Conservation (phyloP, 2,888 invertebrate species). For the Malacosoma neustria region DNA sequence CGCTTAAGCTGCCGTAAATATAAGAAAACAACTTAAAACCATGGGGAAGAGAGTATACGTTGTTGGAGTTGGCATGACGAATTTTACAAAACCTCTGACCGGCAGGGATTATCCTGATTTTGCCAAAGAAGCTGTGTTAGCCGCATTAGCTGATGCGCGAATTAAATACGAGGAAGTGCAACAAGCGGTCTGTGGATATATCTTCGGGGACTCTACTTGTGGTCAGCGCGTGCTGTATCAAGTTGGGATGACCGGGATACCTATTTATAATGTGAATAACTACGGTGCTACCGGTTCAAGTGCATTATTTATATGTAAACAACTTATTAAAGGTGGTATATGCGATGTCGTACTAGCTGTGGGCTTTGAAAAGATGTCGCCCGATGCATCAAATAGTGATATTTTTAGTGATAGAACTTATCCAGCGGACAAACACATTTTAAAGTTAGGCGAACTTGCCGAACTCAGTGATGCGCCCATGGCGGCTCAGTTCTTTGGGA, state of each 20-base stretch:
- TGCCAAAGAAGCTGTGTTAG: slow-evolving; percentile 93
- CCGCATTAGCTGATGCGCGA: slow-evolving; percentile 89
- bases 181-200: slow-evolving; percentile 94
- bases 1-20: slow-evolving; percentile 32
- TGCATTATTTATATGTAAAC: slow-evolving; percentile 92
- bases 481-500: slow-evolving; percentile 96
- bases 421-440: slow-evolving; percentile 91
- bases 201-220: slow-evolving; percentile 95
- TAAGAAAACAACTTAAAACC: slow-evolving; percentile 40
- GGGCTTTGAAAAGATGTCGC: slow-evolving; percentile 99
- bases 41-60: slow-evolving; percentile 84
- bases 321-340: slow-evolving; percentile 91
- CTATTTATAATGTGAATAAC: slow-evolving; percentile 98
- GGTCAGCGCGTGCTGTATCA: slow-evolving; percentile 97
- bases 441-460: slow-evolving; percentile 86
- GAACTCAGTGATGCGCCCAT: slow-evolving; percentile 90
- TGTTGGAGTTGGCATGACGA: slow-evolving; percentile 98
- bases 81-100: slow-evolving; percentile 96
- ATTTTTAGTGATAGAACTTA: slow-evolving; percentile 89
- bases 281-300: slow-evolving; percentile 98
- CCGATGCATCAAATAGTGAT: slow-evolving; percentile 85
- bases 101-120: slow-evolving; percentile 95
- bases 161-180: slow-evolving; percentile 85
- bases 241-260: slow-evolving; percentile 96
- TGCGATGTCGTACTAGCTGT: slow-evolving; percentile 92